Evolutionary conservation across 2,113 vertebrate genomes (phyloP), one percentile per base, ranked within the genome.

Genomic region (Leuciscus idus): DNA sequence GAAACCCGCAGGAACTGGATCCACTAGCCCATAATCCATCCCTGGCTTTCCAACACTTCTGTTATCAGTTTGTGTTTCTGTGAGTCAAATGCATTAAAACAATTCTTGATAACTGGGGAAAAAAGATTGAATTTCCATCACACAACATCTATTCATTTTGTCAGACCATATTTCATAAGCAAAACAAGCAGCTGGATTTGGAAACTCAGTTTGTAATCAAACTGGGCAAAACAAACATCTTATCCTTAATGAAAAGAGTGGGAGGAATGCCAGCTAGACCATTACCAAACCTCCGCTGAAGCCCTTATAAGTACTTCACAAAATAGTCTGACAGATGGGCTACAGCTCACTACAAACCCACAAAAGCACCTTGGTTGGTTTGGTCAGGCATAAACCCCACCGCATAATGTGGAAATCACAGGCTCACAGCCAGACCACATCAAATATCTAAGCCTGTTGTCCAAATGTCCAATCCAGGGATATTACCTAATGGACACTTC

Each of bases 221-320:
- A 75, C 72, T 48, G 72, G 72, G 26, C 72, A 75, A 75, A 75
- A 75, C 73, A 75, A 75, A 75, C 43, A 75, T 75, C 73, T 75
- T 75, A 75, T 75, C 43, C 73, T 75, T 50, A 50, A 75, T 75
- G 73, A 48, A 75, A 74, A 74, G 43, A 26, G 43, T 75, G 43
- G 43, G 43, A 50, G 73, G 12, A n/a, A 75, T 50, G 73, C 73
- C 73, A 75, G 73, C 73, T 50, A 75, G 73, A 75, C 73, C 43
- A 75, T 75, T 75, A 75, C 43, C 72, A 75, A 75, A 75, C n/a
- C 72, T 75, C 43, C 3, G n/a, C 72, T 3, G 43, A 48, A 75
- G 43, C 73, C n/a, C 73, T 75, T 75, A 48, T 12, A 75, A 75
- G 73, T 50, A 50, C 73, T 75, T 75, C 43, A 75, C 43, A 48